Evolutionary conservation across 1,140 invertebrate species (phyloP).

Genomic region (Carposina sasakii): DNA sequence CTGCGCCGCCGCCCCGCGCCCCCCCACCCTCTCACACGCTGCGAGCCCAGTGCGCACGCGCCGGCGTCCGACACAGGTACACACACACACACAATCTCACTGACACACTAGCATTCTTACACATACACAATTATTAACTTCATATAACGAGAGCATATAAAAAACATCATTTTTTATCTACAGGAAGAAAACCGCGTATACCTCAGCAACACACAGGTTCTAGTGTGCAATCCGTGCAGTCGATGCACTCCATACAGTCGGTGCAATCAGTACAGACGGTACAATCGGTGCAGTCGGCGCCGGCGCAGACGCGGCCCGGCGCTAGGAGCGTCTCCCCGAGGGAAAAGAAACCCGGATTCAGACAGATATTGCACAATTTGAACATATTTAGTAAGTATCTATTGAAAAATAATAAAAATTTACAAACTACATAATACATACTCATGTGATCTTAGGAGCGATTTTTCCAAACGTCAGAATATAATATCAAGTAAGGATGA

Average conservation of each 20-base stretch:
- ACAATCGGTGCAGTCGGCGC: constrained; percentile 21
- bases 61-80: constrained; percentile 25
- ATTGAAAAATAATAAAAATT: not conserved
- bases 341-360: constrained; percentile 74
- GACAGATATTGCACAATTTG: constrained; percentile 84
- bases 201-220: constrained; percentile 67
- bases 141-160: too few species aligned
- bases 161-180: not conserved
- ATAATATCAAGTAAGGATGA: too few species aligned
- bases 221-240: constrained; percentile 56
- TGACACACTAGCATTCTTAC: too few species aligned
- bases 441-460: too few species aligned
- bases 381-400: constrained; percentile 82
- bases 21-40: constrained; percentile 85
- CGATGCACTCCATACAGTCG: constrained; percentile 30
- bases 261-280: constrained; percentile 32
- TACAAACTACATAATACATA: too few species aligned
- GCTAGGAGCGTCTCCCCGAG: constrained; percentile 42
- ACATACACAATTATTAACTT: too few species aligned
- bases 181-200: constrained; percentile 48
- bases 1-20: constrained; percentile 87
- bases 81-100: constrained; percentile 11
- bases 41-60: constrained; percentile 18
- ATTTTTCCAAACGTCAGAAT: too few species aligned
- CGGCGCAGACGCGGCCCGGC: constrained; percentile 16